Evolutionary conservation across 2,797 vertebrate genomes (phyloP).

Genomic region (Morus bassanus): DNA sequence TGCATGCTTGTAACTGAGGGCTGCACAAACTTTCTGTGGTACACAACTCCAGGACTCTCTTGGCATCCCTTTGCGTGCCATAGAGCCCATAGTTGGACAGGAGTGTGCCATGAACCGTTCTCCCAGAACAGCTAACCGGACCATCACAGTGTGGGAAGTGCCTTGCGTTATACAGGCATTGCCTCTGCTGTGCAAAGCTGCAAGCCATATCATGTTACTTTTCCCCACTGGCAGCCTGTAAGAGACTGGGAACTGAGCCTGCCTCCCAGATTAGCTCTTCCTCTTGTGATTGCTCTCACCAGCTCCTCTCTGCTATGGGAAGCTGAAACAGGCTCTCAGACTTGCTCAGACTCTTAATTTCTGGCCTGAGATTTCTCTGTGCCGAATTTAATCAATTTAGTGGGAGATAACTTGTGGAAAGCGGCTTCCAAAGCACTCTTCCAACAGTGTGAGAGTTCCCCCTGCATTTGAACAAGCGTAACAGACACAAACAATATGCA

Average conservation of each 20-base stretch:
- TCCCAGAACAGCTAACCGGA: background rate
- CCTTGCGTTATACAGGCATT: background rate
- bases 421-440: background rate
- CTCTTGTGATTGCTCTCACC: background rate
- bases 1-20: background rate
- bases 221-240: background rate
- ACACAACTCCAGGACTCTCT: background rate
- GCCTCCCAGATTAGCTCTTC: background rate
- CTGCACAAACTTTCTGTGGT: background rate
- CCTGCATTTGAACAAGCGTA: background rate
- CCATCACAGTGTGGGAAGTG: background rate
- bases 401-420: background rate
- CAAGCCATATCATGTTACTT: no score
- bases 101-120: background rate
- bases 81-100: background rate
- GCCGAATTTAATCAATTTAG: background rate
- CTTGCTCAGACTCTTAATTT: background rate
- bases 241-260: background rate
- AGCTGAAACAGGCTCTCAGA: background rate
- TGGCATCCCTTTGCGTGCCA: background rate
- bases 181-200: background rate
- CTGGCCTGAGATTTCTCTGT: background rate
- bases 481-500: background rate
- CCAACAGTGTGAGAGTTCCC: fast-evolving
- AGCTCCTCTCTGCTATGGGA: background rate